Evolutionary conservation across 2,888 invertebrate genomes (phyloP), one percentile per base, ranked within the genome.

Genomic region (Acheta domesticus): DNA sequence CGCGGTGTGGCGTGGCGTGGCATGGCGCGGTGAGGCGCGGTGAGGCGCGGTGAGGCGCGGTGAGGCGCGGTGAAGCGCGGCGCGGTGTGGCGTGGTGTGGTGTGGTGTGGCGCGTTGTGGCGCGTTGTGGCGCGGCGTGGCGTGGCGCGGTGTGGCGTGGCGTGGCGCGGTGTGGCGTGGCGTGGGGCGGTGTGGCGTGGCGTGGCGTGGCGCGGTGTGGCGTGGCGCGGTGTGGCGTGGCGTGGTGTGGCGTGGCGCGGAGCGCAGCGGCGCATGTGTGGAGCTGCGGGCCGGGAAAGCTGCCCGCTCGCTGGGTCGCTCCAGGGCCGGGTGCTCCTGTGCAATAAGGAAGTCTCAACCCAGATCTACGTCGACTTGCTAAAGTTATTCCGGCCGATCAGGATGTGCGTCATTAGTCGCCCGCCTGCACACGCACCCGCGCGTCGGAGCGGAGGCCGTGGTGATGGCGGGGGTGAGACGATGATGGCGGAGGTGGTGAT

Each of bases 251-350:
- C 5, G 14, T 62, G 14, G 16, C 62, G 16, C 14, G 8, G 62
- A 5, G 62, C 8, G 62, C 16, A 8, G 16, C 62, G n/a, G 11
- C 11, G 62, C 62, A 19, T 62, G n/a, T 62, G 62, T 3, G 14
- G 62, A 62, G 62, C 62, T 62, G 62, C 62, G 8, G 62, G 62
- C 62, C 62, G 62, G 62, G 62, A 62, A 62, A 62, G 62, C 62
- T 62, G 16, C 16, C 16, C 62, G 14, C 62, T 0, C 8, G 36
- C 36, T 36, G 0, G 36, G 1, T 36, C 36, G 36, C 36, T 23
- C 36, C 36, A 36, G 36, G 36, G 36, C 5, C 62, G 62, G 62
- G 62, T 16, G 62, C 62, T 14, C 14, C 62, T 36, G n/a, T 19
- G 62, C 62, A 14, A 62, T 62, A 62, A 62, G 62, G 62, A 62